These are phyloP conservation scores for Heliconius sara DNA, from an alignment of 2,888 invertebrate genomes.

Conservation along the genomic window DNA sequence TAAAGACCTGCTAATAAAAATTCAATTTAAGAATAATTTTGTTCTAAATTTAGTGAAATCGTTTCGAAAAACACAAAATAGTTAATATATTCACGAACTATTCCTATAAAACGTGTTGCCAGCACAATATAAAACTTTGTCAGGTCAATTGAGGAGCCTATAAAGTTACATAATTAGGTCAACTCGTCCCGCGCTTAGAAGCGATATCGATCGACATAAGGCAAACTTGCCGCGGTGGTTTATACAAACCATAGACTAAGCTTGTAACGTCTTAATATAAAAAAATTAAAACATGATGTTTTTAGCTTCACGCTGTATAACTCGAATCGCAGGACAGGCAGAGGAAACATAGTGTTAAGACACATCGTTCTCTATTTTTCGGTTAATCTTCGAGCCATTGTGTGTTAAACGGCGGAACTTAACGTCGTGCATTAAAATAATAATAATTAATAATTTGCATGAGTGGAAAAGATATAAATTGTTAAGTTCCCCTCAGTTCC, in stretches of 20 bases:
- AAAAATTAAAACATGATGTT: background rate
- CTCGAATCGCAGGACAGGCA: too few relatives aligned
- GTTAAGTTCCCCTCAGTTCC: background rate
- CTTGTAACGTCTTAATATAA: conserved; percentile 1
- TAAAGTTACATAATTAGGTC: conserved; percentile 78
- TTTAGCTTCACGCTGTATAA: too few relatives aligned
- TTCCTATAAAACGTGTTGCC: background rate
- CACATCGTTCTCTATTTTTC: too few relatives aligned
- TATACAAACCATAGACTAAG: conserved; percentile 23
- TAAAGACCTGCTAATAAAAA: background rate
- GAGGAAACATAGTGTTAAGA: too few relatives aligned
- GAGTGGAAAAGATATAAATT: background rate
- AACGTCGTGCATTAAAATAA: background rate
- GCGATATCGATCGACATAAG: conserved; percentile 65
- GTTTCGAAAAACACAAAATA: background rate
- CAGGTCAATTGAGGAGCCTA: conserved; percentile 47
- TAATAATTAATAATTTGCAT: background rate
- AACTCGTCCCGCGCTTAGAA: conserved; percentile 66
- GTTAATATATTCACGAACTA: conserved; percentile 6
- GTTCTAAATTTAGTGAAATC: background rate
- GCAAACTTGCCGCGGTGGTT: conserved; percentile 45
- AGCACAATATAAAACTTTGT: conserved; percentile 23
- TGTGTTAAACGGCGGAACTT: too few relatives aligned
- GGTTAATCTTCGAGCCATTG: too few relatives aligned
- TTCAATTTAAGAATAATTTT: background rate